Percentiles rank a stretch among this genome's conserved stretches.
These are phyloP conservation scores for Dipodomys ordii DNA, from an alignment of 2,113 vertebrate species.

Conservation along the genomic window DNA sequence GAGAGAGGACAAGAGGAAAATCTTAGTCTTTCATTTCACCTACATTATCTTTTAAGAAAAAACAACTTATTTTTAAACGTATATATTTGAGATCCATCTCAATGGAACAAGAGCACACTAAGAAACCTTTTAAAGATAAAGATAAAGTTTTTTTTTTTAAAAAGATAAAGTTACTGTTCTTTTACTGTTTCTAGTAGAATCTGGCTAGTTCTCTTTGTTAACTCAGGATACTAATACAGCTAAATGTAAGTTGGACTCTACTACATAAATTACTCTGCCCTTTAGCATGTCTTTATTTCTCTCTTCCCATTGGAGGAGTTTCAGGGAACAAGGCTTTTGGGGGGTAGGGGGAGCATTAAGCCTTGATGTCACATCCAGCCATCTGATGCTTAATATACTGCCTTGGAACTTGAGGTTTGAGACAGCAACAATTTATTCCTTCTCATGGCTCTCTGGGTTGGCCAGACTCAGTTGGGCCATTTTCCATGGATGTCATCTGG, in stretches of 20 bases:
- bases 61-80: not conserved
- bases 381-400: not conserved
- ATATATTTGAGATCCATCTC: not conserved
- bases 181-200: not conserved
- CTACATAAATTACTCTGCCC: not conserved
- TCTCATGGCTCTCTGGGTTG: not conserved
- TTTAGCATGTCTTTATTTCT: not conserved
- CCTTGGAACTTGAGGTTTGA: conserved; percentile 2
- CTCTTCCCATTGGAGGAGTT: not conserved
- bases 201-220: not conserved
- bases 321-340: not conserved
- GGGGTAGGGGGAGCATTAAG: not conserved
- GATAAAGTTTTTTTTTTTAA: too few species aligned
- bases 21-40: not conserved
- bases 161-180: not conserved
- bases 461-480: not conserved
- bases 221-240: not conserved
- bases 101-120: not conserved
- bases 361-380: not conserved
- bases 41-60: not conserved
- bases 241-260: not conserved
- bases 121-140: not conserved
- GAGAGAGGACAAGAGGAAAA: too few species aligned
- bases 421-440: conserved; percentile 26
- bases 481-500: conserved; percentile 10